Percentiles rank a stretch among this genome's conserved stretches.
Evolutionary conservation across 2,888 invertebrate genomes (phyloP).

Genomic region (Parnassius smintheus): DNA sequence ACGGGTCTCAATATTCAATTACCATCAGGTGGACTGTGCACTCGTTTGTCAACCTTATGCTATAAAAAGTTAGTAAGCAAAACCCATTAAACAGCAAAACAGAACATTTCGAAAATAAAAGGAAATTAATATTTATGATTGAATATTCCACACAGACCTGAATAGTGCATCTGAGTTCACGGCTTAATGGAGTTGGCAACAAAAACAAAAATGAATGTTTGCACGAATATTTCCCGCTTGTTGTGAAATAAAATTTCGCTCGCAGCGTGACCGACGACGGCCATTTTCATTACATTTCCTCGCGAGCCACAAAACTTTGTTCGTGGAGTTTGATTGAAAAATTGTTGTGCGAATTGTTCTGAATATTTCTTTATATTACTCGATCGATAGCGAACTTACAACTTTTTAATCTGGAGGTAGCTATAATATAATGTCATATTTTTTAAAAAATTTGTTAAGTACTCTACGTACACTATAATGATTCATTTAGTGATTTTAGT

Average conservation of each 20-base stretch:
- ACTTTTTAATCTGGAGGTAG: neutral
- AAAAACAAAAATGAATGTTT: neutral
- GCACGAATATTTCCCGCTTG: slow-evolving; percentile 16
- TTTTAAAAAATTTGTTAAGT: no score
- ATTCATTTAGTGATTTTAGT: no score
- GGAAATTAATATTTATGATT: neutral
- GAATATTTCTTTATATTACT: slow-evolving; percentile 6
- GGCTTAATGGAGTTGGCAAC: slow-evolving; percentile 6
- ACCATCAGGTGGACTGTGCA: no score
- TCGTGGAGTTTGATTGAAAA: slow-evolving; percentile 32
- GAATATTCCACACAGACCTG: neutral
- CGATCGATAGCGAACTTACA: neutral
- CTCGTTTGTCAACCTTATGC: no score
- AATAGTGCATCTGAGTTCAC: slow-evolving; percentile 2
- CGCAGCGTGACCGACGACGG: slow-evolving; percentile 19
- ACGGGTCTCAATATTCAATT: no score
- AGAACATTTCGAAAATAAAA: no score
- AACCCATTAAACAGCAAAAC: no score
- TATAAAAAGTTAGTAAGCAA: no score
- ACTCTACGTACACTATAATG: no score
- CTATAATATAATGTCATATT: no score
- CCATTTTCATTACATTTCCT: slow-evolving; percentile 29
- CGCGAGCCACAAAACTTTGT: slow-evolving; percentile 30
- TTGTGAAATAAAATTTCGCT: slow-evolving; percentile 18
- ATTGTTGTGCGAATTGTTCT: slow-evolving; percentile 32